Conservation (phyloP, 2,113 vertebrate genomes). For the Chaetura pelagica region DNA sequence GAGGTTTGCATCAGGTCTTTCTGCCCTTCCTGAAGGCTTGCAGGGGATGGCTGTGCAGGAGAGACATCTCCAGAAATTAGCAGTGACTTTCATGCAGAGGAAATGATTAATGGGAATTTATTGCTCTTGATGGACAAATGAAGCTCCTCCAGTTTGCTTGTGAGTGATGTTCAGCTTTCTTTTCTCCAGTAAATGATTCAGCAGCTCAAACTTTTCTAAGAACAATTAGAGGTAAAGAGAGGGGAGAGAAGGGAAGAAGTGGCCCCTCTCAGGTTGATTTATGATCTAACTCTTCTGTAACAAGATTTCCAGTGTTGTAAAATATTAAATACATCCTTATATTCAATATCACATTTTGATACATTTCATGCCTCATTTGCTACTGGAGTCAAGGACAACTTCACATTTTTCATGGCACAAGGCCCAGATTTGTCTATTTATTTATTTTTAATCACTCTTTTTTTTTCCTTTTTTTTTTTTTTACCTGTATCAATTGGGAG, state of each 20-base stretch:
- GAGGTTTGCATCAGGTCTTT: background rate
- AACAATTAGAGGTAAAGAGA: constrained; percentile 8
- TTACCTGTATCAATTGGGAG: constrained; percentile 35
- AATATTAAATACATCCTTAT: constrained; percentile 79
- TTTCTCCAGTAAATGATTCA: background rate
- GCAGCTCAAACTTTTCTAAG: background rate
- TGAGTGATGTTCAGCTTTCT: background rate
- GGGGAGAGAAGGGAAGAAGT: background rate
- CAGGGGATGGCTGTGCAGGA: background rate
- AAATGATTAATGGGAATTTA: background rate
- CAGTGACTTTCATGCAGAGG: background rate
- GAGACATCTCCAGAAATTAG: background rate
- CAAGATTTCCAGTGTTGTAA: constrained; percentile 71
- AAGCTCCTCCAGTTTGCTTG: background rate
- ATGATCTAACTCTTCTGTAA: constrained; percentile 66
- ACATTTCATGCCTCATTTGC: constrained; percentile 81
- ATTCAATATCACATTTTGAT: constrained; percentile 80
- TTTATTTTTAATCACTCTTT: constrained; percentile 51
- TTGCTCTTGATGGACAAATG: constrained; percentile 15
- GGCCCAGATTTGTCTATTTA: constrained; percentile 74
- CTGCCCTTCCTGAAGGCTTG: background rate
- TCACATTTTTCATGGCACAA: constrained; percentile 74
- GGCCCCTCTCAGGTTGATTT: constrained; percentile 63
- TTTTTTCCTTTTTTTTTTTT: background rate
- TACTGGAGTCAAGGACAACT: constrained; percentile 75